phyloP scores from a whole-genome alignment of 37 sponge, comb jelly and placozoan genomes.

The Corticium candelabrum region DNA sequence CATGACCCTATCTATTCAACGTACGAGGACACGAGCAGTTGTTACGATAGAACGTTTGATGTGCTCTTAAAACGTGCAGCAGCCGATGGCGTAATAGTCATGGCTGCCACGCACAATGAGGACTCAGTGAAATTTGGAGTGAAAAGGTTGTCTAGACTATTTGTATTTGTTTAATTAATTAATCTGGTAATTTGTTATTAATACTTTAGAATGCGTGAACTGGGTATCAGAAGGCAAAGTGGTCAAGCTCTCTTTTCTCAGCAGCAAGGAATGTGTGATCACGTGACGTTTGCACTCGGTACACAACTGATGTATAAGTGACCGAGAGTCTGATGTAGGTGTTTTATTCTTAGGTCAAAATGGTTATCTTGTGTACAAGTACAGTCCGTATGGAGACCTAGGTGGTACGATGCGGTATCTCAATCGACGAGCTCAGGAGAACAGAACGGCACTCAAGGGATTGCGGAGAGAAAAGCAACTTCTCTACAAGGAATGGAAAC shows the following conservation, averaged over 20 bases:
- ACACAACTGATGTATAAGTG: neutral
- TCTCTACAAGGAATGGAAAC: neutral
- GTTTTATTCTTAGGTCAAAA: neutral
- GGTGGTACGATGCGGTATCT: neutral
- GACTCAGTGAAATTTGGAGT: slow-evolving; percentile 42
- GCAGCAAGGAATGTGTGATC: neutral
- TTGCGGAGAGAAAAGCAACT: neutral
- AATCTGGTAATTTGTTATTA: neutral
- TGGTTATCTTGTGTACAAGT: neutral
- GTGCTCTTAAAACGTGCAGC: slow-evolving; percentile 18
- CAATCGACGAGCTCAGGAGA: neutral
- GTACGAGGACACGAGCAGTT: slow-evolving; percentile 51
- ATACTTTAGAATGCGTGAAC: neutral
- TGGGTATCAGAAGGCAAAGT: neutral
- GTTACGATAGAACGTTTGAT: slow-evolving; percentile 39
- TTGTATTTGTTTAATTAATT: no score
- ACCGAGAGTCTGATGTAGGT: no score
- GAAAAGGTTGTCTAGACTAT: no score
- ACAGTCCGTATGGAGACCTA: neutral
- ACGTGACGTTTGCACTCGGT: neutral
- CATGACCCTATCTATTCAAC: slow-evolving; percentile 45
- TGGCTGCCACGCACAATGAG: slow-evolving; percentile 69
- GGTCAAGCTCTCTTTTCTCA: neutral
- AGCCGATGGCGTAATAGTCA: slow-evolving; percentile 11
- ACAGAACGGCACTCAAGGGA: neutral